Evolutionary conservation across 2,797 vertebrate species (phyloP).

Genomic region (Helicolenus hilgendorfi): DNA sequence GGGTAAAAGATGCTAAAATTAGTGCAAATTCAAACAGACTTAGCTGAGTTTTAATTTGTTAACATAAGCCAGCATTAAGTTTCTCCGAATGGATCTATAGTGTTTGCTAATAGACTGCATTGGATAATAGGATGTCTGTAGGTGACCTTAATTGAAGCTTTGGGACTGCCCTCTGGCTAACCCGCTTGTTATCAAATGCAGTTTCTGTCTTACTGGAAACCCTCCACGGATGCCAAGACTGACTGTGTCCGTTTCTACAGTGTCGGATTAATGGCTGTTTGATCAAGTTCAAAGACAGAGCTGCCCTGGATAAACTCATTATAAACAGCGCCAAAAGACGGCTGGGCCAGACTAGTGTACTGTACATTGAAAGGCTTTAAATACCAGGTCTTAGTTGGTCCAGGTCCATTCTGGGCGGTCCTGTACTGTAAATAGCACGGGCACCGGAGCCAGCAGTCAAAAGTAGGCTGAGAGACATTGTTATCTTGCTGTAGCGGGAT

Average conservation of each 20-base stretch:
- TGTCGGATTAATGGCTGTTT: slow-evolving; percentile 80
- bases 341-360: slow-evolving; percentile 51
- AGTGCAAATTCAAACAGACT: neutral
- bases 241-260: slow-evolving; percentile 71
- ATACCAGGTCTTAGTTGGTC: slow-evolving; percentile 67
- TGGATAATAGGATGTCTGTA: slow-evolving; percentile 68
- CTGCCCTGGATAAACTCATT: slow-evolving; percentile 81
- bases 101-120: slow-evolving; percentile 42
- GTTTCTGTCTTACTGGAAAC: slow-evolving; percentile 82
- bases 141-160: slow-evolving; percentile 79
- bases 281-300: slow-evolving; percentile 84
- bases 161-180: slow-evolving; percentile 74
- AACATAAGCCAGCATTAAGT: slow-evolving; percentile 14
- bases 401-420: slow-evolving; percentile 58
- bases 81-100: slow-evolving; percentile 41
- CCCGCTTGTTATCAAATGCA: slow-evolving; percentile 79
- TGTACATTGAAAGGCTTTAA: slow-evolving; percentile 73
- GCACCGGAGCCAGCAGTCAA: slow-evolving; percentile 47
- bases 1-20: neutral
- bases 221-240: slow-evolving; percentile 74
- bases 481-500: slow-evolving; percentile 49
- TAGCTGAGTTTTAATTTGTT: neutral
- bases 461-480: slow-evolving; percentile 58
- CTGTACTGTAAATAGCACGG: slow-evolving; percentile 67
- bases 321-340: slow-evolving; percentile 64